Base-by-base conservation (phyloP, 2,888 invertebrate genomes). In the Phengaris alcon region DNA sequence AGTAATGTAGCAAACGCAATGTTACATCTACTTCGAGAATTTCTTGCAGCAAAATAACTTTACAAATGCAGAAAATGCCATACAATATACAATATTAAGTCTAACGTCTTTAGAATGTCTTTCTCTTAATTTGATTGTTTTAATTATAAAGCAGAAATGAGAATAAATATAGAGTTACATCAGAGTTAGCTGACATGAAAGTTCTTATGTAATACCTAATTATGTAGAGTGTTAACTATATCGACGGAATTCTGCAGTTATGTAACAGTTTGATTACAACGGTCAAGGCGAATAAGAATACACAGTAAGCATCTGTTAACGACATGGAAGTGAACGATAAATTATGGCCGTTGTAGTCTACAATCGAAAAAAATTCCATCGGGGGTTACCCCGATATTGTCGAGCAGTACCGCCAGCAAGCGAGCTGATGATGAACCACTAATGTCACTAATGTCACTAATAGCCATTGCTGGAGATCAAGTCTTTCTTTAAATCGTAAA, bases 161-260 rank as follows among this genome's bases (percentile, higher is more conserved):
- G 22, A 0, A 22, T 22, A 22, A 22, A 59, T 59, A 59, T 59
- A 59, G 10, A 59, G 59, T 69, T 69, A 48, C 48, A n/a, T 69
- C 69, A 69, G 69, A 64, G 59, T 4, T 59, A 64, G n/a, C 46
- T 46, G 69, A 69, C 48, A 69, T 48, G 69, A 69, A 69, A 69
- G 69, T 69, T 12, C 10, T 69, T 69, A 46, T 48, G 69, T 46
- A 48, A 69, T n/a, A 35, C 35, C 1, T 35, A 8, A 48, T 46
- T 22, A 48, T 7, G 46, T 13, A 15, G n/a, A 13, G 35, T 13
- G 9, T 13, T 7, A 44, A n/a, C 46, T n/a, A 8, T 69, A 48
- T 46, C 48, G 48, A 8, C 69, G 15, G 10, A n/a, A 15, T 69
- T 48, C 48, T 69, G n/a, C n/a, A 10, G 10, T 59, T 59, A 10